Evolutionary conservation across 2,113 vertebrate genomes (phyloP), one percentile per base, ranked within the genome.

Genomic region (Chrysemys picta): DNA sequence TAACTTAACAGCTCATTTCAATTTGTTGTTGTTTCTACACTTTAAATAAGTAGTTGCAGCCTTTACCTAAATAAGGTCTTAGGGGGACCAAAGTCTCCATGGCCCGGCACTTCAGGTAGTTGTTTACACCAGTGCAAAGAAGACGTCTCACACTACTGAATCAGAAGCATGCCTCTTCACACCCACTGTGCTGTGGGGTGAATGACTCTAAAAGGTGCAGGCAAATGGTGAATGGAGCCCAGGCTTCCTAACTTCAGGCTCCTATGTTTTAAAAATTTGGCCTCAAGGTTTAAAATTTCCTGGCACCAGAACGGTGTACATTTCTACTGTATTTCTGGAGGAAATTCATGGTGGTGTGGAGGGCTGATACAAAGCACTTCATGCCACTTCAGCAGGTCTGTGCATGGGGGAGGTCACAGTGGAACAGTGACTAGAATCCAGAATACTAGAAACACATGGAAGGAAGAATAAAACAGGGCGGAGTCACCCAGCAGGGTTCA

Each of bases 11-110:
- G 57, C 57, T 45, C 38, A 42, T 82, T 76, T 88, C 62, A 22
- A 38, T 96, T 89, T 2, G 1, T 10, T 85, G 93, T 94, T 93
- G 93, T 94, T 89, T 94, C 52, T 78, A 89, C 17, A 69, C 85
- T 76, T 91, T 89, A 93, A 94, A 45, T 38, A 59, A 87, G 79
- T 89, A 27, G 49, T n/a, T 93, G 57, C 27, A 12, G 27, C 27
- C 57, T 59, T 31, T 29, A 59, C 27, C 57, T 59, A 59, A 59
- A 59, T 29, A 59, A 59, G 57, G 27, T 29, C 12, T 12, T 29
- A 31, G 27, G 2, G 12, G 57, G 57, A 11, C 10, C 52, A 25
- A 25, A 59, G 56, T 27, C 25, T 12, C 24, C 22, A 9, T 56
- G 8, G 24, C 25, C 56, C 56, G 12, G 25, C 24, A 25, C 57